These are phyloP conservation scores for Argopecten irradians DNA, from an alignment of 1,140 invertebrate species.

Conservation along the genomic window DNA sequence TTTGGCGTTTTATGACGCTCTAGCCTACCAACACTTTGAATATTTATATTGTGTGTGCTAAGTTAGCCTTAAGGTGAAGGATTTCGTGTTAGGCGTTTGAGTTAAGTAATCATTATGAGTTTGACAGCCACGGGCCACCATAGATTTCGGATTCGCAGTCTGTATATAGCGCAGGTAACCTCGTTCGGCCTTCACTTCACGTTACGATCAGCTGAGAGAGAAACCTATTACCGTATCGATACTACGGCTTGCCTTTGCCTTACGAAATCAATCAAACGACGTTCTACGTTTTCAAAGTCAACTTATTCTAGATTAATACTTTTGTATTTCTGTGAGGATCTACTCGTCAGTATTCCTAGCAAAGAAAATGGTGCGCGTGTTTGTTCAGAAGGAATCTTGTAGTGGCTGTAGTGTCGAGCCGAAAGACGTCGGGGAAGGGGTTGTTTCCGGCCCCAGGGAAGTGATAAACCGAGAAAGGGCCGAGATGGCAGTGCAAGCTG, in stretches of 20 bases:
- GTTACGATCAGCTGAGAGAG: constrained; percentile 45
- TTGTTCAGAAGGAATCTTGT: constrained; percentile 38
- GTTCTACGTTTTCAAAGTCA: neutral
- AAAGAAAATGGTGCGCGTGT: constrained; percentile 37
- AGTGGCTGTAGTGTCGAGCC: neutral
- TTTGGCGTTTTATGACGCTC: neutral
- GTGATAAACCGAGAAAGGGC: constrained; percentile 30
- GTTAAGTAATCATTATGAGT: neutral
- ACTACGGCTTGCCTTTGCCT: neutral
- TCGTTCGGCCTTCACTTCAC: constrained; percentile 33
- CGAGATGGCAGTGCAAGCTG: constrained; percentile 22
- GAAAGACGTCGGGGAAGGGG: constrained; percentile 5
- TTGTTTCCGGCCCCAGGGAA: neutral
- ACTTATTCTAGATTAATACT: neutral
- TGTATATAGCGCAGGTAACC: constrained; percentile 20
- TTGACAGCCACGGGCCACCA: neutral
- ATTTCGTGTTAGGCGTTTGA: neutral
- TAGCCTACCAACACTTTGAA: neutral
- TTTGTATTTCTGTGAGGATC: neutral
- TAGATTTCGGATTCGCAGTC: constrained; percentile 10
- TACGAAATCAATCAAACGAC: neutral
- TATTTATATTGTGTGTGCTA: neutral
- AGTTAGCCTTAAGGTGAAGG: neutral
- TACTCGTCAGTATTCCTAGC: neutral
- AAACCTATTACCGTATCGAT: neutral